Evolutionary conservation across 2,113 vertebrate species (phyloP), one percentile per base, ranked within the genome.

Genomic region (Bostrychus sinensis): DNA sequence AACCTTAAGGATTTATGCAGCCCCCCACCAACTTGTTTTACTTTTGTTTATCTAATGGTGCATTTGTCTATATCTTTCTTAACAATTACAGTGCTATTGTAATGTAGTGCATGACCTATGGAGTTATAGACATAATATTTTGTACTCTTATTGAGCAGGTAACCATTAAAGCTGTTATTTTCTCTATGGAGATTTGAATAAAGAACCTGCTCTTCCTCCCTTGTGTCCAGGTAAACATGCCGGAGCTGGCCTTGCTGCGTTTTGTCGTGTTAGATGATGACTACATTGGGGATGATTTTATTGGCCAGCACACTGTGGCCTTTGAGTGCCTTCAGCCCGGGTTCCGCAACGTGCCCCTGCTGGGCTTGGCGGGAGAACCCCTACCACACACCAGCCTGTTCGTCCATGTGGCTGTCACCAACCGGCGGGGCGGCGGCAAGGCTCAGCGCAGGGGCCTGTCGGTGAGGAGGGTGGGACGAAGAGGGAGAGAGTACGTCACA

Each of bases 281-380:
- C 89, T 98, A 96, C 82, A 99, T 99, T 6, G 97, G 97, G 11
- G 97, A 99, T 20, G 97, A 99, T 76, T 99, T 99, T 83, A 99
- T 99, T 48, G 97, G 97, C 17, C 97, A 99, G 80, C 97, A 96
- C 75, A 97, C 94, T 7, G 88, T 98, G 50, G 94, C 97, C 0
- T 94, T 98, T 11, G 97, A 99, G 83, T 98, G 96, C 87, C 87
- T 99, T 71, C 97, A 98, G 88, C 93, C 96, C 0, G 97, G 97
- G 0, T 99, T 98, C 82, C 93, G 97, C 38, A 95, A 96, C 14
- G 93, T 99, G 32, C 96, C 97, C 0, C 86, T 99, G 89, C 92
- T 95, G 17, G 95, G 94, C 26, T 90, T 97, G 36, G 86, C 93
- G 2, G 97, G 97, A 3, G 97, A 98, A 38, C 84, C 93, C 70